Evolutionary conservation across 2,113 vertebrate genomes (phyloP), one percentile per base, ranked within the genome.

Genomic region (Raphicerus campestris): DNA sequence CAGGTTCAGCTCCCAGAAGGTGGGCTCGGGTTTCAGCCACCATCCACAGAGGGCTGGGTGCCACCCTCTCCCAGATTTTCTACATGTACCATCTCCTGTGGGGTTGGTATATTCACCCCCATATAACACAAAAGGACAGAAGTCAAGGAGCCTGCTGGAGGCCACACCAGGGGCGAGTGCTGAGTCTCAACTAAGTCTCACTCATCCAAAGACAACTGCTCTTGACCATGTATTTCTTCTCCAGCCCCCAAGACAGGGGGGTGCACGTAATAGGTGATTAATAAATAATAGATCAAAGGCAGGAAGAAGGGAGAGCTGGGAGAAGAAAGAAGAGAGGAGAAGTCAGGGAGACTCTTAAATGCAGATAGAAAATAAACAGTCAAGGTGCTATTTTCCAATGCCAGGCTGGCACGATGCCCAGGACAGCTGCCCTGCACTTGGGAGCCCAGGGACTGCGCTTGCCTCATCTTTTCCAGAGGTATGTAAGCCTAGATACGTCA

Each of bases 401-500:
- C 24, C 63, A 32, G 63, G 16, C 56, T 94, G 97, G 88, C 95
- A 58, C 1, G 0, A 73, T 6, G 84, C 95, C 97, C 87, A 14
- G 47, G 47, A 63, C 13, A 2, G 92, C 97, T 78, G 56, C 85
- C 89, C 63, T 60, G 13, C 87, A 19, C 93, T 49, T 26, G 0
- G 86, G 93, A 96, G 93, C 96, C 32, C 94, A 86, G 81, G 14
- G 93, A 92, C 49, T 32, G 94, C 2, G 24, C 94, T 97, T 92
- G 97, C 95, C 86, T 97, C 98, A 96, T 97, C 96, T 93, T 93
- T 97, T 97, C 98, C 97, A 98, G 80, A 98, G 96, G 95, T 94
- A 98, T 97, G 97, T 77, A 92, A 92, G 96, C 87, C 81, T 73
- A 49, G 70, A 2, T 96, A 93, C 95, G 93, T 98, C 97, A 98